Evolutionary conservation across 2,888 invertebrate species (phyloP).

Genomic region (Drosophila imparisetae): DNA sequence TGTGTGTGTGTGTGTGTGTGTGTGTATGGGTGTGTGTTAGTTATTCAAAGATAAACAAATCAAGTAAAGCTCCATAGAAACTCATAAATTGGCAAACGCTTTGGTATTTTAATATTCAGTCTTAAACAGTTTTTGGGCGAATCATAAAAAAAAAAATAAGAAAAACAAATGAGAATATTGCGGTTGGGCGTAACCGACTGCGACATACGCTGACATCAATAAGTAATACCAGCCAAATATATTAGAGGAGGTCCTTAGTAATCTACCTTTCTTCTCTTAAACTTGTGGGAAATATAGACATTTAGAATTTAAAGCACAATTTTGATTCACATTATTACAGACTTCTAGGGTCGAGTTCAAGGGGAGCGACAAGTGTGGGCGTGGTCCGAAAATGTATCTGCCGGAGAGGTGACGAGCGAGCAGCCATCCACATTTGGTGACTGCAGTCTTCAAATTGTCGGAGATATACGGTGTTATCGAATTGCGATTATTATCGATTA

Average conservation of each 20-base stretch:
- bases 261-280: background rate
- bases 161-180: background rate
- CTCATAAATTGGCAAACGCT: conserved; percentile 30
- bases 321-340: too few relatives aligned
- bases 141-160: background rate
- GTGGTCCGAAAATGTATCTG: too few relatives aligned
- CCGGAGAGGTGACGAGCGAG: too few relatives aligned
- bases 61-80: conserved; percentile 43
- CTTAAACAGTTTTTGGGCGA: conserved; percentile 21
- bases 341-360: too few relatives aligned
- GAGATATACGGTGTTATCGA: background rate
- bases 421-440: too few relatives aligned
- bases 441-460: background rate
- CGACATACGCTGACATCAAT: background rate
- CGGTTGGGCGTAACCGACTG: background rate
- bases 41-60: conserved; percentile 58
- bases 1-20: conserved; percentile 8
- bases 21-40: conserved; percentile 5
- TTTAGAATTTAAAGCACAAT: too few relatives aligned
- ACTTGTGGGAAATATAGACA: too few relatives aligned
- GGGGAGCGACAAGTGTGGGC: too few relatives aligned
- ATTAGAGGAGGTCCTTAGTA: background rate
- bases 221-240: background rate
- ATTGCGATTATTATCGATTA: background rate
- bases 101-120: conserved; percentile 33